phyloP scores from a whole-genome alignment of 2,113 vertebrate species.

The Colinus virginianus region DNA sequence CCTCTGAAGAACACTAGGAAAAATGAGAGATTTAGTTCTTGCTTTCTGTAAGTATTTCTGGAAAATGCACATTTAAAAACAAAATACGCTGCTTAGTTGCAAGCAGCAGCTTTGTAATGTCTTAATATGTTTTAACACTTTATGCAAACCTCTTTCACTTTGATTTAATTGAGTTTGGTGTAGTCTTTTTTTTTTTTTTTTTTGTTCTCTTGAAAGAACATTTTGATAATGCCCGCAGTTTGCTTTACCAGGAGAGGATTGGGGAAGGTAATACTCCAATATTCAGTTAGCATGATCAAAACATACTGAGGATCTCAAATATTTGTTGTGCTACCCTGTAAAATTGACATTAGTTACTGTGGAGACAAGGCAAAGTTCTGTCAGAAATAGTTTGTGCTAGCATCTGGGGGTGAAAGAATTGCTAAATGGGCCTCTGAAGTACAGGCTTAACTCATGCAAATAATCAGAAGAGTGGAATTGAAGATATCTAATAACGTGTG shows the following conservation, averaged over 20 bases:
- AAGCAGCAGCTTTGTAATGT: not conserved
- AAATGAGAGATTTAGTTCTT: not conserved
- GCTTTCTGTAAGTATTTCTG: not conserved
- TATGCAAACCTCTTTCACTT: not conserved
- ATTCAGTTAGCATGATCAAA: not conserved
- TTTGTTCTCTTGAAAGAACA: not conserved
- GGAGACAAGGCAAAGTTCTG: not conserved
- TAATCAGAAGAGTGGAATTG: not conserved
- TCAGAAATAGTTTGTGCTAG: not conserved
- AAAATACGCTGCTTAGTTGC: no score
- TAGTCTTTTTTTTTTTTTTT: conserved; percentile 2
- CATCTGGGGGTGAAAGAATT: not conserved
- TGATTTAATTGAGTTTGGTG: not conserved
- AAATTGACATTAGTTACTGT: not conserved
- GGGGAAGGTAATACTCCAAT: not conserved
- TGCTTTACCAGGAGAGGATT: not conserved
- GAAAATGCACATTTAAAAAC: not conserved
- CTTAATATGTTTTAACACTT: not conserved
- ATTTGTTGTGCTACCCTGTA: not conserved
- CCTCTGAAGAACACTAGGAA: not conserved
- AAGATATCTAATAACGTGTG: not conserved
- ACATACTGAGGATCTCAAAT: not conserved
- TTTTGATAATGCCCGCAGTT: not conserved
- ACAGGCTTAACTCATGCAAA: not conserved
- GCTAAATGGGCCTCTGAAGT: not conserved